Evolutionary conservation across 1,140 invertebrate genomes (phyloP), one percentile per base, ranked within the genome.

Genomic region (Drosophila bipectinata): DNA sequence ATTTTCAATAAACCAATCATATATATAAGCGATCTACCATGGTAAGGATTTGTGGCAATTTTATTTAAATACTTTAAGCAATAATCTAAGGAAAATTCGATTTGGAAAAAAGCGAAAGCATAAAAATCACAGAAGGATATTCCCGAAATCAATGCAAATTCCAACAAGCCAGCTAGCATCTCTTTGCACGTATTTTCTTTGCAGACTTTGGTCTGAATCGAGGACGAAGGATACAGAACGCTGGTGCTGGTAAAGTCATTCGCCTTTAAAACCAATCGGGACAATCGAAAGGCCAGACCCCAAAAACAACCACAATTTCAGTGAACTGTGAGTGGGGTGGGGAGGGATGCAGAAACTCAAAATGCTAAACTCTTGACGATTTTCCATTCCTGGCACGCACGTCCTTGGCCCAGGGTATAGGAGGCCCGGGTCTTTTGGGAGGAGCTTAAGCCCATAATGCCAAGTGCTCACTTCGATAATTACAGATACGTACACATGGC

Each of bases 401-500:
- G 14, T 69, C 10, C 44, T 24, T 4, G 32, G 18, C 9, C 12
- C 1, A 3, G 60, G 9, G 21, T 34, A 28, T 32, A 28, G 39
- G 39, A 18, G 18, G 18, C 18, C 21, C 21, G 21, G 21, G 21
- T 51, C 28, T 15, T 34, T 15, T 26, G 37, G 34, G 41, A 52
- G 66, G 34, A n/a, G 30, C 32, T 54, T 58, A 75, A 75, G 60
- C 60, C 48, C 72, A 66, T 75, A 75, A 75, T 75, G 57, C 72
- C 48, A 30, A 37, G 8, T 34, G 60, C 72, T 66, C 72, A 44
- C 59, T 39, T 48, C 60, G 52, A 75, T 75, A 75, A 75, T 75
- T 75, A 75, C 72, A 66, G 54, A 66, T 48, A 9, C 32, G 34
- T 12, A 37, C 52, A 32, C n/a, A 55, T 47, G 44, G 51, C 60